phyloP scores from a whole-genome alignment of 2,113 vertebrate species.

The Agapornis roseicollis region DNA sequence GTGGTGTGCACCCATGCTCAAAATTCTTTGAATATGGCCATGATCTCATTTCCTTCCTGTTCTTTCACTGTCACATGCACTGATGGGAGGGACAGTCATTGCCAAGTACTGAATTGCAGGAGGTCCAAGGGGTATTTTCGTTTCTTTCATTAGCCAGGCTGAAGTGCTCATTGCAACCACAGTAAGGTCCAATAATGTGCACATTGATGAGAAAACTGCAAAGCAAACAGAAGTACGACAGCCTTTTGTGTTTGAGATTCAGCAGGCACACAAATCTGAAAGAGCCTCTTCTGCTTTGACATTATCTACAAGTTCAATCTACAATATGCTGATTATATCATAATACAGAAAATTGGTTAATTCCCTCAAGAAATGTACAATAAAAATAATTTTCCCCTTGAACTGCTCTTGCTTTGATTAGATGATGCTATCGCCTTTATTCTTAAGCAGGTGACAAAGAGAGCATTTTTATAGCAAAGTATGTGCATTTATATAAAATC shows the following conservation, averaged over 20 bases:
- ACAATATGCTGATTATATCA: conserved; percentile 91
- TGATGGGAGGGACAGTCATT: neutral
- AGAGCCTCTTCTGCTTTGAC: conserved; percentile 73
- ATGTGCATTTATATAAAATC: conserved; percentile 40
- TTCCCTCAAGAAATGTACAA: conserved; percentile 84
- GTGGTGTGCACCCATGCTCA: neutral
- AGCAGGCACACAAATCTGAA: conserved; percentile 59
- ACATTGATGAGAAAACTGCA: conserved; percentile 62
- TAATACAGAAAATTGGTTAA: conserved; percentile 89
- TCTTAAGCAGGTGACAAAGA: conserved; percentile 55
- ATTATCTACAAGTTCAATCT: conserved; percentile 83
- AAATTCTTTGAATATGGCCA: neutral
- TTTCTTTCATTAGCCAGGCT: conserved; percentile 34
- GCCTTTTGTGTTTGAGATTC: conserved; percentile 75
- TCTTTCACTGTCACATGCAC: neutral
- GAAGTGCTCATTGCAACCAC: conserved; percentile 36
- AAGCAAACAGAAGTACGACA: conserved; percentile 62
- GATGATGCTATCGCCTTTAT: conserved; percentile 86
- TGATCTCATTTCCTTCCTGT: conserved; percentile 4
- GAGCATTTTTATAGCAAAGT: conserved; percentile 14
- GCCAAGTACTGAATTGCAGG: conserved; percentile 18
- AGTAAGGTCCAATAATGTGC: conserved; percentile 56
- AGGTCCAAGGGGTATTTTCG: conserved; percentile 58
- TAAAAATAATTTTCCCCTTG: conserved; percentile 88
- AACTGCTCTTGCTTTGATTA: conserved; percentile 85